Evolutionary conservation across 2,888 invertebrate genomes (phyloP).

Genomic region (Tolmerus cingulatus): DNA sequence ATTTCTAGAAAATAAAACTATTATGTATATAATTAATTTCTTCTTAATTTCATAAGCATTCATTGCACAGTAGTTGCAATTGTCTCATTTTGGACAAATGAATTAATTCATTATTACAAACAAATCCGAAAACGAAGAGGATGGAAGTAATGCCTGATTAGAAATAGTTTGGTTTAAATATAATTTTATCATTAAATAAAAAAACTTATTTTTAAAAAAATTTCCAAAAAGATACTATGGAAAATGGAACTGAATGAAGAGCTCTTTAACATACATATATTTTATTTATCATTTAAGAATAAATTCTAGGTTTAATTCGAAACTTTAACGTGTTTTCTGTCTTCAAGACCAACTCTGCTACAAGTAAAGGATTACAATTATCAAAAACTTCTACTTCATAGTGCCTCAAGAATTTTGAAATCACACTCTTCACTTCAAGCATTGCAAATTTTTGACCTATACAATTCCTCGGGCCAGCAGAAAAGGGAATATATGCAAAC

Average conservation of each 20-base stretch:
- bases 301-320: slow-evolving; percentile 54
- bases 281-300: neutral
- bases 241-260: neutral
- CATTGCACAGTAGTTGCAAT: neutral
- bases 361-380: slow-evolving; percentile 55
- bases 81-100: neutral
- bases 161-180: too few relatives aligned
- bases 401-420: slow-evolving; percentile 58
- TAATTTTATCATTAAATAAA: neutral
- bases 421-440: slow-evolving; percentile 60
- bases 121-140: neutral
- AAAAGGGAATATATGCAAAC: slow-evolving; percentile 61
- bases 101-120: neutral
- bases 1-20: neutral
- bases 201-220: neutral
- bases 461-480: slow-evolving; percentile 62
- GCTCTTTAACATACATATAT: neutral
- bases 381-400: slow-evolving; percentile 57
- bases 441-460: slow-evolving; percentile 63
- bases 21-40: neutral
- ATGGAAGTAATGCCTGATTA: neutral
- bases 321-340: slow-evolving; percentile 61
- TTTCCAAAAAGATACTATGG: neutral
- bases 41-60: neutral
- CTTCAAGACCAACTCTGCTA: slow-evolving; percentile 59